Evolutionary conservation across 1,140 invertebrate genomes (phyloP).

Genomic region (Diachasma alloeum): DNA sequence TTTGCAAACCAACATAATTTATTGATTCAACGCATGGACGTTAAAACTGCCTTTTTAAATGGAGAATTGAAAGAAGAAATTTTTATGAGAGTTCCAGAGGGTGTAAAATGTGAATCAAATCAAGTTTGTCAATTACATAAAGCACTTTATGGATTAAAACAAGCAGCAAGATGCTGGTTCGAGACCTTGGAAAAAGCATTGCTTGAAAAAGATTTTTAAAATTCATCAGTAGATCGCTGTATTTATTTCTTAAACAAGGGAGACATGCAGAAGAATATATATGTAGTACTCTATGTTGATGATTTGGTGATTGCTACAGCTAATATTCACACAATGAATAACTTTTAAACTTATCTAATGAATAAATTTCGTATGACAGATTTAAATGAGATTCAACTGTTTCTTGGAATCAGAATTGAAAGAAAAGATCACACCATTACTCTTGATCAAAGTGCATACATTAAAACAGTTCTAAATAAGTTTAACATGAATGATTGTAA

Average conservation of each 20-base stretch:
- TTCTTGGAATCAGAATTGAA: constrained; percentile 33
- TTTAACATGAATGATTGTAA: constrained; percentile 33
- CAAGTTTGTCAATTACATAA: constrained; percentile 37
- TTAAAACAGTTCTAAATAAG: constrained; percentile 23
- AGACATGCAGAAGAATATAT: constrained; percentile 24
- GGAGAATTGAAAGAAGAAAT: constrained; percentile 49
- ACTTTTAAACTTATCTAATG: constrained; percentile 26
- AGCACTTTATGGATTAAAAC: constrained; percentile 49
- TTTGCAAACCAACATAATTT: constrained; percentile 60
- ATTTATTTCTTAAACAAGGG: constrained; percentile 20
- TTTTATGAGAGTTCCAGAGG: constrained; percentile 46
- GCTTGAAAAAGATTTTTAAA: constrained; percentile 17
- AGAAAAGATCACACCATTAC: constrained; percentile 10
- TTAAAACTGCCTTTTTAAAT: constrained; percentile 52
- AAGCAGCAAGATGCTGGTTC: constrained; percentile 56
- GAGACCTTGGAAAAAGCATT: constrained; percentile 33
- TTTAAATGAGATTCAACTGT: constrained; percentile 32
- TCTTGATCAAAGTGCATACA: constrained; percentile 21
- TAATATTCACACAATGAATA: not conserved
- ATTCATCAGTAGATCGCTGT: constrained; percentile 25
- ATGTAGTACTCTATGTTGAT: constrained; percentile 37
- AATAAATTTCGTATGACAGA: constrained; percentile 26
- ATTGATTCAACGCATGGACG: constrained; percentile 53
- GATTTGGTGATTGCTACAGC: constrained; percentile 24
- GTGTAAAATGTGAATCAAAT: constrained; percentile 21